Conservation (phyloP, 1,140 invertebrate species). For the Nasonia vitripennis region DNA sequence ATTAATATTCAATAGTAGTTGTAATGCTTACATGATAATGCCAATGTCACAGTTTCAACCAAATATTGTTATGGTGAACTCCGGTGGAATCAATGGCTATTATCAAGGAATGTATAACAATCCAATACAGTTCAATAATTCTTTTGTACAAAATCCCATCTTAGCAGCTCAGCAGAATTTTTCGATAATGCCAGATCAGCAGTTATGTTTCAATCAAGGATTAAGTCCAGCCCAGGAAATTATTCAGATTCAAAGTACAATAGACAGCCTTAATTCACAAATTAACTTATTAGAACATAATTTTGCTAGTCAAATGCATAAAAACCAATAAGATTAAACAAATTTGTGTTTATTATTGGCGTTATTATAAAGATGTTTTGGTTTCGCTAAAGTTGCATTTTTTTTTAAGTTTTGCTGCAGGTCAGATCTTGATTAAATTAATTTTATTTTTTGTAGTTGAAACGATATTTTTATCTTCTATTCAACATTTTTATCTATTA, state of each 20-base stretch:
- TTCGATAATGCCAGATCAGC: neutral
- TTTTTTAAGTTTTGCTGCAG: too few relatives aligned
- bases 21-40: neutral
- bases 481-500: too few relatives aligned
- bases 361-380: too few relatives aligned
- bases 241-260: neutral
- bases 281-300: neutral
- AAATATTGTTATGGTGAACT: neutral
- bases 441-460: too few relatives aligned
- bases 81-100: neutral
- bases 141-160: neutral
- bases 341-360: too few relatives aligned
- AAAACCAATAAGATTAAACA: neutral
- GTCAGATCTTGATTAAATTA: too few relatives aligned
- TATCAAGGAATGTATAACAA: neutral
- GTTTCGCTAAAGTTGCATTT: too few relatives aligned
- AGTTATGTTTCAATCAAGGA: neutral
- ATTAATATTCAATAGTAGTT: neutral
- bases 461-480: too few relatives aligned
- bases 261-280: neutral
- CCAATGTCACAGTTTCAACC: neutral
- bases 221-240: slow-evolving; percentile 8
- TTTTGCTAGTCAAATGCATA: neutral
- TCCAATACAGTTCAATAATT: neutral
- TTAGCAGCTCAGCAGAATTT: neutral